Base-by-base conservation (phyloP, 2,888 invertebrate genomes). In the Dryomyza anilis region DNA sequence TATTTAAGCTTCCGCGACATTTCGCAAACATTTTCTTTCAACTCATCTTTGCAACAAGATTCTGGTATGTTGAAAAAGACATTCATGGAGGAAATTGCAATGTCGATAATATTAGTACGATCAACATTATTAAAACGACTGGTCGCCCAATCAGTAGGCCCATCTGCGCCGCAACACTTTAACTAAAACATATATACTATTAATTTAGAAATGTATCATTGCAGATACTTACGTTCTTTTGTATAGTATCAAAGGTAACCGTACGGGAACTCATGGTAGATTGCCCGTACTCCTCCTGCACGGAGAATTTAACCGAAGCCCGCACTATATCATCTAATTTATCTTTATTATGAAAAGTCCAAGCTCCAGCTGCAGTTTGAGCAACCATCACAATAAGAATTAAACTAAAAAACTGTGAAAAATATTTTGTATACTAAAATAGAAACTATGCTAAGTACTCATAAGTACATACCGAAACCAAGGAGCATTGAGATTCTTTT, bases 401-500 rank as follows among this genome's bases (percentile, higher is more conserved):
- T 69, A 91, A 86, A 74, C 91, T 87, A 84, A 93, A 92, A 84
- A 93, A 94, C 89, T 93, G 67, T n/a, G n/a, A n/a, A n/a, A 56
- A 72, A 72, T 45, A 21, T n/a, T 30, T 10, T 23, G 3, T 12
- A 46, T n/a, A 10, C 8, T 10, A 67, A 43, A 23, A 53, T 58
- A 82, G 66, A 85, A n/a, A n/a, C n/a, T n/a, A n/a, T n/a, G n/a
- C n/a, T n/a, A n/a, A n/a, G n/a, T n/a, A n/a, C n/a, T n/a, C n/a
- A n/a, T n/a, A n/a, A n/a, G n/a, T 43, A 84, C 89, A 87, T 84
- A 93, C 92, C 78, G 88, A 85, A 67, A 89, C 87, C 48, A 95
- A 87, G 84, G 92, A 87, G 80, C 91, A 92, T 76, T 89, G 90
- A 21, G 91, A 92, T 82, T 92, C 91, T 73, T 88, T 88, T 68